phyloP scores from a whole-genome alignment of 2,888 invertebrate genomes.

The Pheosia tremula region DNA sequence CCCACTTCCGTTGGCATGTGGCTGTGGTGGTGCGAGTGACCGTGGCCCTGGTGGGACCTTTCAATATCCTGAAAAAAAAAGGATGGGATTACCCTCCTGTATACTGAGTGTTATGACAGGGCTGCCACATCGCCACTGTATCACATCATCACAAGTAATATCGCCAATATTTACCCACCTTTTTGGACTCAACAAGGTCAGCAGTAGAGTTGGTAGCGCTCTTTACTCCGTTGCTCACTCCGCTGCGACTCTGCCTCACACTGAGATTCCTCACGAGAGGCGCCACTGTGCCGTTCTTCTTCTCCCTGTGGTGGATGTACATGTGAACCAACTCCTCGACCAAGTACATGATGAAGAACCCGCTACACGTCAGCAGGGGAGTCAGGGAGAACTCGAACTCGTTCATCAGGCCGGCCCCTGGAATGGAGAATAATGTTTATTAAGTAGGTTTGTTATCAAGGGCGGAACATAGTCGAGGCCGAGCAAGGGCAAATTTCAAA shows the following conservation, averaged over 20 bases:
- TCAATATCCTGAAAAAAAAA: conserved; percentile 59
- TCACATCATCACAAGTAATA: no score
- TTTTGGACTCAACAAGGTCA: conserved; percentile 67
- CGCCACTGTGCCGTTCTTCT: conserved; percentile 45
- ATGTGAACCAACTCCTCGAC: conserved; percentile 92
- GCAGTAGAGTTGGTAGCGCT: conserved; percentile 74
- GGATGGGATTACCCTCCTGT: background rate
- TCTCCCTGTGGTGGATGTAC: conserved; percentile 85
- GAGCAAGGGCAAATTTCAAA: no score
- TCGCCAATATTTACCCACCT: conserved; percentile 13
- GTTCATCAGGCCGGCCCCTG: conserved; percentile 70
- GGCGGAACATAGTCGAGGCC: no score
- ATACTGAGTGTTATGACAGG: background rate
- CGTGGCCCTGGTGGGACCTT: conserved; percentile 42
- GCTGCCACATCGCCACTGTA: no score
- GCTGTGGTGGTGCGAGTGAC: conserved; percentile 69
- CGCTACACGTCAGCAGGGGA: conserved; percentile 89
- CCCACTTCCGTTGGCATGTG: conserved; percentile 71
- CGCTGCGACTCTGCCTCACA: conserved; percentile 62
- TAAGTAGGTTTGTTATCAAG: no score
- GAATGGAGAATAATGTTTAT: conserved; percentile 17
- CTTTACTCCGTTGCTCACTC: conserved; percentile 47
- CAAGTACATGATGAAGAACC: conserved; percentile 91
- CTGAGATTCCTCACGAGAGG: conserved; percentile 76
- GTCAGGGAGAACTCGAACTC: conserved; percentile 86